phyloP scores from a whole-genome alignment of 2,797 vertebrate genomes.

The Acrocephalus scirpaceus region DNA sequence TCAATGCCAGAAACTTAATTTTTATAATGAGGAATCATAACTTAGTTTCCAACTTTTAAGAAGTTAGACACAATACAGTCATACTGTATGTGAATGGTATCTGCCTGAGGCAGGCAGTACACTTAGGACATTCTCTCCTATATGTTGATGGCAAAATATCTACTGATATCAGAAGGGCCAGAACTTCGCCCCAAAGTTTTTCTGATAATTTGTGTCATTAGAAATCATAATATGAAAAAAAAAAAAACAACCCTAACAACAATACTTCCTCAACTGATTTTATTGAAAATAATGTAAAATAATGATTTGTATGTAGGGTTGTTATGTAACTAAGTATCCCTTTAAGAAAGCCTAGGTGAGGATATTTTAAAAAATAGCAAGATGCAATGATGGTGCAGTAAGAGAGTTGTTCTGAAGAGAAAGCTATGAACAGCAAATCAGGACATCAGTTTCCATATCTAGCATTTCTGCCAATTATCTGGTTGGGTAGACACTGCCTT shows the following conservation, averaged over 20 bases:
- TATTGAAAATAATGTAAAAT: neutral
- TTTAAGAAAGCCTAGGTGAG: neutral
- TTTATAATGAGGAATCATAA: neutral
- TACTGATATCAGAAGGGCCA: neutral
- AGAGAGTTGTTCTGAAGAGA: neutral
- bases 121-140: neutral
- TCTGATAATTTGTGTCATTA: neutral
- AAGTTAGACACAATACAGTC: neutral
- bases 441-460: neutral
- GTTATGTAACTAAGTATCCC: neutral
- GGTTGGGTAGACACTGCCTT: neutral
- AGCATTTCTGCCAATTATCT: neutral
- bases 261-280: neutral
- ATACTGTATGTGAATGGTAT: neutral
- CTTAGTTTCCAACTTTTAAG: neutral
- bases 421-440: neutral
- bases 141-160: neutral
- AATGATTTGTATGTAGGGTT: neutral
- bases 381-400: neutral
- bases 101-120: neutral
- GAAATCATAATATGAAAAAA: neutral
- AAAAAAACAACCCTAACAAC: neutral
- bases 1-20: neutral
- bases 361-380: neutral
- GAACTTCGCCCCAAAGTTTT: neutral